Evolutionary conservation across 2,797 vertebrate genomes (phyloP).

Genomic region (Coreius guichenoti): DNA sequence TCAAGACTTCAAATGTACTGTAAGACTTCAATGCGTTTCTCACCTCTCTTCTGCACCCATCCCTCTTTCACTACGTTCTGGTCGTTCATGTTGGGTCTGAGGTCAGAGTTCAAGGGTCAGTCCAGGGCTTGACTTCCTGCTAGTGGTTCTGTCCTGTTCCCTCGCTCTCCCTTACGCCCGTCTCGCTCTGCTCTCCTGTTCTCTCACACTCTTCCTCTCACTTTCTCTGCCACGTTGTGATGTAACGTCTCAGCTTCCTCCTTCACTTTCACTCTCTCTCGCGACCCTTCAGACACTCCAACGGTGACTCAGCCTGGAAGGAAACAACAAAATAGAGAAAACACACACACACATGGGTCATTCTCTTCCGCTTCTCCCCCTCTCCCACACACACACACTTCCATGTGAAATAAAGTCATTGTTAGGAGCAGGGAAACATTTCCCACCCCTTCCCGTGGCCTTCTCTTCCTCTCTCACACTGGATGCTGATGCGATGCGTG

Average conservation of each 20-base stretch:
- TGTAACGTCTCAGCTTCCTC: slow-evolving; percentile 41
- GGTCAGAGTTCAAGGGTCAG: slow-evolving; percentile 70
- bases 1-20: neutral
- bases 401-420: slow-evolving; percentile 72
- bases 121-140: slow-evolving; percentile 71
- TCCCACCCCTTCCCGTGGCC: slow-evolving; percentile 68
- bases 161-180: slow-evolving; percentile 13
- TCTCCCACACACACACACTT: slow-evolving; percentile 54
- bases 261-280: slow-evolving; percentile 44
- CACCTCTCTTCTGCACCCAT: slow-evolving; percentile 84
- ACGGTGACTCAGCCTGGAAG: slow-evolving; percentile 64
- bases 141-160: slow-evolving; percentile 51
- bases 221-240: slow-evolving; percentile 34
- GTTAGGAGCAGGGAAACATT: slow-evolving; percentile 70
- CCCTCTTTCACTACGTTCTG: slow-evolving; percentile 83
- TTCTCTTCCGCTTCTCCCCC: slow-evolving; percentile 51
- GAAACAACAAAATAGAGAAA: slow-evolving; percentile 57
- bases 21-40: slow-evolving; percentile 28
- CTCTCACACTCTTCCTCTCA: slow-evolving; percentile 48
- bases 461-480: slow-evolving; percentile 58
- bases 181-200: slow-evolving; percentile 21
- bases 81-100: slow-evolving; percentile 80
- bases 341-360: slow-evolving; percentile 40
- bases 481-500: slow-evolving; percentile 30
- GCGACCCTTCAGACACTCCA: slow-evolving; percentile 55